Evolutionary conservation across 2,113 vertebrate genomes (phyloP), one percentile per base, ranked within the genome.

Genomic region (Crotalus tigris): DNA sequence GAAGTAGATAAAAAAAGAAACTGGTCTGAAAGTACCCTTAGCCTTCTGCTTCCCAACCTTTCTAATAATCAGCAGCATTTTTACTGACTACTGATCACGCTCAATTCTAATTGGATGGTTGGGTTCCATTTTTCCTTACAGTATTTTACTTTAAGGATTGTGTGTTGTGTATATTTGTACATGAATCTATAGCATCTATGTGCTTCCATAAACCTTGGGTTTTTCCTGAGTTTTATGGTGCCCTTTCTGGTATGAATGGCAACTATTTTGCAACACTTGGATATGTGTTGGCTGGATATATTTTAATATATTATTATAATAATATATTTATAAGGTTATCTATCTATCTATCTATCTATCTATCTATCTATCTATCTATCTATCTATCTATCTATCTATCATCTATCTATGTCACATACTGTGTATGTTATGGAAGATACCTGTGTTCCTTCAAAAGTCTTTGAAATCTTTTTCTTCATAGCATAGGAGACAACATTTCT

Each of bases 381-480:
- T 51, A 51, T 58, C 57, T 23, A 58, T 58, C 57, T 23, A 58
- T 26, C 59, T 26, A 61, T 29, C 59, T 29, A 61, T 29, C 59
- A 61, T 29, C 59, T 29, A 29, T 11, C 59, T 61, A 61, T 26
- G 29, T 75, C 29, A 69, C 1, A 89, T 57, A 54, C 24, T 61
- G 59, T 11, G 26, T 49, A 92, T 11, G 13, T 54, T 53, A 57
- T 88, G 51, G 55, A 26, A 26, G 87, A 90, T 39, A 90, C 23
- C 23, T 86, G 21, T 86, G 13, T 29, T 90, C 44, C 69, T 88
- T 51, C 69, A 61, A 85, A 53, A 39, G 85, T 64, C 29, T 24
- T 93, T 92, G 49, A 39, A 91, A 39, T 15, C 4, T 11, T 61
- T 93, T 94, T 51, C 94, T 24, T 54, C 92, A 87, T 88, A 87